Base-by-base conservation (phyloP, 2,113 vertebrate genomes). In the Oostethus manadensis region DNA sequence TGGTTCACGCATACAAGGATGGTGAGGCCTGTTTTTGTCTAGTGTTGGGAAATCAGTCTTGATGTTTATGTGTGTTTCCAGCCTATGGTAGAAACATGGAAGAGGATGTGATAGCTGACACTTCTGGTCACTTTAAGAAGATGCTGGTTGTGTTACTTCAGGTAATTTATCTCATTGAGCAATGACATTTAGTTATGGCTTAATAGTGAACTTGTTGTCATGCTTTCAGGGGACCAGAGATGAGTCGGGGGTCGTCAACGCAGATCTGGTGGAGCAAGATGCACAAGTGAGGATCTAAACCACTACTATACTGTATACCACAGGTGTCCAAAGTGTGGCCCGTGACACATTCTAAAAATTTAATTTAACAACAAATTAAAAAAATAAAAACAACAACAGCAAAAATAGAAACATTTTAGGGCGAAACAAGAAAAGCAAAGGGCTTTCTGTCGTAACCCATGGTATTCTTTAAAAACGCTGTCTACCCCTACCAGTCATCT, bases 111-210 rank as follows among this genome's bases (percentile, higher is more conserved):
- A 65, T 90, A 1, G 82, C 77, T 1, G 97, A 99, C 68, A 99
- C 96, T 0, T 93, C 94, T 0, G 95, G 95, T 51, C 97, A 99
- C 75, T 99, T 99, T 83, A 95, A 94, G 87, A 99, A 99, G 89
- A 99, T 98, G 96, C 89, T 98, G 0, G 53, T 99, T 10, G 97
- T 97, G 77, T 86, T 99, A 73, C 89, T 98, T 45, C 95, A 98
- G 94, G 96, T 97, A 9, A 56, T 84, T 82, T 60, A 4, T 15
- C 33, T 53, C 46, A 44, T 48, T 8, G 50, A 65, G 56, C 44
- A 15, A 43, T 18, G 17, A 3, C 5, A 1, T 60, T 10, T 63
- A 57, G 16, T 21, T 68, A 33, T 74, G 64, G 18, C 70, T 60
- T 56, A 29, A 67, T 47, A 11, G n/a, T 58, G 17, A 58, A 35